Conservation (phyloP, 2,797 vertebrate species). For the Sebastes ruberrimus region DNA sequence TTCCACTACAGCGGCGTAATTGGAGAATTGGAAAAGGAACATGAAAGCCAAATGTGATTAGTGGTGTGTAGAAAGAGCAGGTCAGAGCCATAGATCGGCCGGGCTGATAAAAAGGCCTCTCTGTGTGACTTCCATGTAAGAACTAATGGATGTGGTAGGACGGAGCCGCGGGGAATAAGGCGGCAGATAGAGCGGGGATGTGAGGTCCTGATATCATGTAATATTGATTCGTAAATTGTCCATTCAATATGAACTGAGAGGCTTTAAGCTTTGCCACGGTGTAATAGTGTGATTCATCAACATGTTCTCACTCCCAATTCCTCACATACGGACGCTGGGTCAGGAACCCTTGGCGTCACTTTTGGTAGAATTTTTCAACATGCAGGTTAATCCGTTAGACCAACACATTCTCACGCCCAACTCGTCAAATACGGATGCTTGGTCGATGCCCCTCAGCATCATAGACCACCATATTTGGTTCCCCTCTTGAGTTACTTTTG, state of each 20-base stretch:
- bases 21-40: slow-evolving; percentile 33
- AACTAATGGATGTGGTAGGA: not conserved
- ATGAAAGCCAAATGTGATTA: slow-evolving; percentile 36
- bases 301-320: not conserved
- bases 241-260: not conserved
- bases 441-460: too few species aligned
- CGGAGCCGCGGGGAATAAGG: not conserved
- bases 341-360: not conserved
- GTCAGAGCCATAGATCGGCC: slow-evolving; percentile 7
- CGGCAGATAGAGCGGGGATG: not conserved
- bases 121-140: not conserved
- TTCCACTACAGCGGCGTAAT: slow-evolving; percentile 18
- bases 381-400: too few species aligned
- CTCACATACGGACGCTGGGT: not conserved
- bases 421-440: too few species aligned
- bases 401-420: too few species aligned
- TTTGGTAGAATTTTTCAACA: not conserved
- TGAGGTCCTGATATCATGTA: not conserved
- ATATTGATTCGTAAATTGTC: not conserved
- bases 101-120: slow-evolving; percentile 8
- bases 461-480: too few species aligned
- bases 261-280: not conserved
- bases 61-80: slow-evolving; percentile 7
- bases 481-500: too few species aligned
- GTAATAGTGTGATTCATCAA: not conserved